Percentiles rank a stretch among this genome's conserved stretches.
Conservation (phyloP, 2,888 invertebrate species). For the Notocelia uddmanniana region DNA sequence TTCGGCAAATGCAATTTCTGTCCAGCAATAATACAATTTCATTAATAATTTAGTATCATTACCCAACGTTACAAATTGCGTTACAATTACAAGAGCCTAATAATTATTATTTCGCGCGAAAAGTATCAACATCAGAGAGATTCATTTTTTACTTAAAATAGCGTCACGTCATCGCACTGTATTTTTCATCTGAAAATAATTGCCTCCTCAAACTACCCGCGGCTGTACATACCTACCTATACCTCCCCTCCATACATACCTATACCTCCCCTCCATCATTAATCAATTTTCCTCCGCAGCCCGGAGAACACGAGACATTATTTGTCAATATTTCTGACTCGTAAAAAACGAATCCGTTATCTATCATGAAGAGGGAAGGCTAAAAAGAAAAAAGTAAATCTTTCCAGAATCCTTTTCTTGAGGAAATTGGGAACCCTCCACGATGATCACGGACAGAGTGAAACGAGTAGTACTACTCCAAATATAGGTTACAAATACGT, state of each 20-base stretch:
- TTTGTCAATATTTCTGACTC: slow-evolving; percentile 27
- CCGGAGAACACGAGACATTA: slow-evolving; percentile 21
- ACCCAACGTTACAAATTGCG: not conserved
- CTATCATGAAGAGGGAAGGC: slow-evolving; percentile 35
- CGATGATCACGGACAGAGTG: slow-evolving; percentile 14
- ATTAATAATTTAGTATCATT: no score
- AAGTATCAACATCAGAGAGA: not conserved
- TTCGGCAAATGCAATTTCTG: no score
- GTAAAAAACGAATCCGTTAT: slow-evolving; percentile 35
- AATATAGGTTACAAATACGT: not conserved
- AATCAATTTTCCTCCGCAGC: slow-evolving; percentile 5
- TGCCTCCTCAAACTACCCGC: slow-evolving; percentile 4
- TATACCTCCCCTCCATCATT: slow-evolving; percentile 12
- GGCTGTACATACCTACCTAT: not conserved
- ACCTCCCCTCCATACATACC: slow-evolving; percentile 9
- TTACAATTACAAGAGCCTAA: not conserved
- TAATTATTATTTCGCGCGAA: not conserved
- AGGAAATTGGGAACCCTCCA: slow-evolving; percentile 15
- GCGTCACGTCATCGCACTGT: slow-evolving; percentile 1
- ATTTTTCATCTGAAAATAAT: slow-evolving; percentile 2
- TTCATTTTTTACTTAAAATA: not conserved
- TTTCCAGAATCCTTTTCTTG: slow-evolving; percentile 28
- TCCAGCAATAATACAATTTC: no score
- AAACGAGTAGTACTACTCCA: not conserved
- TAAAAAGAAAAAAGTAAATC: slow-evolving; percentile 38